These are phyloP conservation scores for Cetonia aurata DNA, from an alignment of 2,888 invertebrate genomes.

Conservation along the genomic window DNA sequence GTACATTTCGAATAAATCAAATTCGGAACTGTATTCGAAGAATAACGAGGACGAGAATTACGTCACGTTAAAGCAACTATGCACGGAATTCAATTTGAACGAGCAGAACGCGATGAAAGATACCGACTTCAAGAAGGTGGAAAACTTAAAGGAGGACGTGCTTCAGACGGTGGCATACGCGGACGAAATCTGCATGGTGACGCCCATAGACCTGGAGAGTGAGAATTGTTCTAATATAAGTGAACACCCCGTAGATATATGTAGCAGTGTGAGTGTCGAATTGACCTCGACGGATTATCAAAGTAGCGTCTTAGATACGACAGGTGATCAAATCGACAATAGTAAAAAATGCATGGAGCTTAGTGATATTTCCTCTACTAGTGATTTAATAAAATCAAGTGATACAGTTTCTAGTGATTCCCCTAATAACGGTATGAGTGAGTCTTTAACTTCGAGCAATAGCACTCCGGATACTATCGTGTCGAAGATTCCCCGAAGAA, in stretches of 20 bases:
- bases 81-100: slow-evolving; percentile 61
- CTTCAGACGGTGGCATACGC: slow-evolving; percentile 64
- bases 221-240: slow-evolving; percentile 65
- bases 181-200: slow-evolving; percentile 65
- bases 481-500: slow-evolving; percentile 69
- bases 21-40: slow-evolving; percentile 48
- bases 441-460: slow-evolving; percentile 75
- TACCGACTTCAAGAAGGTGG: slow-evolving; percentile 43
- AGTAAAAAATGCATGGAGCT: slow-evolving; percentile 47
- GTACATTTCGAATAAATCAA: slow-evolving; percentile 54
- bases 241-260: slow-evolving; percentile 64
- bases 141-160: slow-evolving; percentile 40
- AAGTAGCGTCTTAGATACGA: slow-evolving; percentile 46
- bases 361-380: slow-evolving; percentile 55
- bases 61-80: slow-evolving; percentile 64
- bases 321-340: slow-evolving; percentile 44
- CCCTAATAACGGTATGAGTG: slow-evolving; percentile 70
- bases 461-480: slow-evolving; percentile 81
- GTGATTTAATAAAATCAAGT: slow-evolving; percentile 59
- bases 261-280: slow-evolving; percentile 62
- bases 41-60: slow-evolving; percentile 62
- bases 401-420: slow-evolving; percentile 61
- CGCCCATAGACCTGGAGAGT: slow-evolving; percentile 64
- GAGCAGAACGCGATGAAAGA: slow-evolving; percentile 54
- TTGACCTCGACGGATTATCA: slow-evolving; percentile 59